These are phyloP conservation scores for Leistus spinibarbis DNA, from an alignment of 2,888 invertebrate genomes.

Conservation along the genomic window DNA sequence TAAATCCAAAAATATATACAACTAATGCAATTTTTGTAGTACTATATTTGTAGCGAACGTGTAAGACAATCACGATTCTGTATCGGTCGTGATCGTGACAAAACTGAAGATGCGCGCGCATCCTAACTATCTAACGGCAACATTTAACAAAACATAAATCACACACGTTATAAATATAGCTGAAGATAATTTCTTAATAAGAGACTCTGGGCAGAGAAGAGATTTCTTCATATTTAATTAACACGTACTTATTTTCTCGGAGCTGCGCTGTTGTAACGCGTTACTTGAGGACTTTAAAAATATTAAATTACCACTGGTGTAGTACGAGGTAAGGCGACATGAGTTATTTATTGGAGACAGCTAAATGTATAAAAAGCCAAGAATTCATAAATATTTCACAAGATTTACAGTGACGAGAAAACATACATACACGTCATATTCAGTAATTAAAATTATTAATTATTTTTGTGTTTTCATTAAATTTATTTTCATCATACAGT, in stretches of 20 bases:
- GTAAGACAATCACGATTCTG: constrained; percentile 19
- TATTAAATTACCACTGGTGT: not conserved
- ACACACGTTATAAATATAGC: not conserved
- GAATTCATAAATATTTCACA: not conserved
- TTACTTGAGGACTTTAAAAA: not conserved
- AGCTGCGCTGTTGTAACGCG: not conserved
- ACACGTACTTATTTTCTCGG: not conserved
- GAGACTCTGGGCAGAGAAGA: not conserved
- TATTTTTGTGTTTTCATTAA: not conserved
- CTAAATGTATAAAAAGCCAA: too few relatives aligned
- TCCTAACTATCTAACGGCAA: not conserved
- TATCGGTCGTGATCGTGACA: constrained; percentile 7
- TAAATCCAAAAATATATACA: too few relatives aligned
- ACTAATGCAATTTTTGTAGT: too few relatives aligned
- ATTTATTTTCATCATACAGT: too few relatives aligned
- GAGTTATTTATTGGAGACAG: not conserved
- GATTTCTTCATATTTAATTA: not conserved
- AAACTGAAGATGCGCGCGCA: not conserved
- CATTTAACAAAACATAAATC: not conserved
- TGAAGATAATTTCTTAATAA: not conserved
- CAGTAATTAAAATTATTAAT: not conserved
- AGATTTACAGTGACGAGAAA: not conserved
- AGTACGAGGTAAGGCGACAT: not conserved
- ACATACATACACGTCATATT: not conserved
- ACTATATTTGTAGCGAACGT: too few relatives aligned